Evolutionary conservation across 2,113 vertebrate species (phyloP), one percentile per base, ranked within the genome.

Genomic region (Dolichotis patagonum): DNA sequence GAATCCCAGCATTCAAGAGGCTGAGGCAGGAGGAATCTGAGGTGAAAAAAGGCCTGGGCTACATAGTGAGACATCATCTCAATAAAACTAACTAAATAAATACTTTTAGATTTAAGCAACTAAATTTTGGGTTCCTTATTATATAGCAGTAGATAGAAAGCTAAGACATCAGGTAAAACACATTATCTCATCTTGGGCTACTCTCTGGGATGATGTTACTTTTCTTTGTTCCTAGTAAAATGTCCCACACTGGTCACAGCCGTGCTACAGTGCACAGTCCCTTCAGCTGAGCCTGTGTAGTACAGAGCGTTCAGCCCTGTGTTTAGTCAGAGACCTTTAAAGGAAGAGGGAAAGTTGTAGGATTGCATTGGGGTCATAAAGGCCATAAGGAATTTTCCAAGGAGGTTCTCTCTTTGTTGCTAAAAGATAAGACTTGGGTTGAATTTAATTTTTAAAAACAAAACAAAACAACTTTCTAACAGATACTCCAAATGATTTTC

Each of bases 161-260:
- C 16, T 26, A 90, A 54, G 91, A 82, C 52, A 90, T 78, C 75
- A 63, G 63, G 12, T 77, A 67, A 93, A 96, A 77, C 30, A 81
- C 11, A 13, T 91, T 60, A 22, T 85, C 26, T 88, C 60, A 19
- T 82, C 88, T 86, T 80, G 69, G 52, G n/a, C 91, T 88, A 35
- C 41, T 85, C 28, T 94, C 30, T 28, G 32, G 85, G 63, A 75
- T 56, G 46, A 80, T 56, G 52, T 67, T 86, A 78, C 63, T 89
- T 91, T 58, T 90, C 35, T 90, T 86, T 93, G 30, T 62, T 32
- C 91, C 49, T 81, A 87, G 41, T 38, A 56, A 86, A 93, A 88
- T 91, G 46, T 88, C 84, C 67, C 58, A 86, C 13, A 16, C 75
- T 90, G 30, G 28, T 52, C 73, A 93, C 24, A 95, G 52, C n/a